Evolutionary conservation across 1,140 invertebrate genomes (phyloP).

Genomic region (Zaprionus camerounensis): DNA sequence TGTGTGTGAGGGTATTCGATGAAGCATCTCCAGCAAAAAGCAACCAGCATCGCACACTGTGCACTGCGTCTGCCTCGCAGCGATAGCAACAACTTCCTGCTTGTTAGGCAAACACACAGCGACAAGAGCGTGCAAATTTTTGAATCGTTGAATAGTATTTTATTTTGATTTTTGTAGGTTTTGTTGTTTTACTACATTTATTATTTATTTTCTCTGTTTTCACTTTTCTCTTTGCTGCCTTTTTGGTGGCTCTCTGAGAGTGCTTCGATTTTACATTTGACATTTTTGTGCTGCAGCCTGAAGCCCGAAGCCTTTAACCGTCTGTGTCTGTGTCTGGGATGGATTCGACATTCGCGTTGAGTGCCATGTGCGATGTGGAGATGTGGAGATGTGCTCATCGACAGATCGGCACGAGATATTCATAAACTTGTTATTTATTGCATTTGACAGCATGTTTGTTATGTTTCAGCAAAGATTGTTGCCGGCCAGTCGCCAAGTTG

Average conservation of each 20-base stretch:
- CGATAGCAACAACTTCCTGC: not conserved
- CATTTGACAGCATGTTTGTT: conserved; percentile 10
- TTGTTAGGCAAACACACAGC: conserved; percentile 8
- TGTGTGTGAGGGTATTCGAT: not conserved
- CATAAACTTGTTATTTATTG: conserved; percentile 12
- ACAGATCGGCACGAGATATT: conserved; percentile 4
- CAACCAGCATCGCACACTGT: not conserved
- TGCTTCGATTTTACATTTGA: conserved; percentile 8
- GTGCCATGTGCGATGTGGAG: not conserved
- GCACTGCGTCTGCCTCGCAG: conserved; percentile 1
- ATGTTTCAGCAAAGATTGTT: not conserved
- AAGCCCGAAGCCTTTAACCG: not conserved
- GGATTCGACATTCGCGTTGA: not conserved
- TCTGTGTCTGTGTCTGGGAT: not conserved
- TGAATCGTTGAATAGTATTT: conserved; percentile 2
- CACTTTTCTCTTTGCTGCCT: not conserved
- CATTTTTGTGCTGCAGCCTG: not conserved
- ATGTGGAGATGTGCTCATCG: conserved; percentile 4
- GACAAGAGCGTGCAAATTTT: conserved; percentile 11
- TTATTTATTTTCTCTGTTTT: conserved; percentile 6
- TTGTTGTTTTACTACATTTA: not conserved
- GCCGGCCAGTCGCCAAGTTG: not conserved
- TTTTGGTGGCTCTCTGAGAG: not conserved
- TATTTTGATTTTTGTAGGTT: not conserved
- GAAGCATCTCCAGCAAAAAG: conserved; percentile 4